Evolutionary conservation across 2,888 invertebrate genomes (phyloP).

Genomic region (Coenonympha glycerion): DNA sequence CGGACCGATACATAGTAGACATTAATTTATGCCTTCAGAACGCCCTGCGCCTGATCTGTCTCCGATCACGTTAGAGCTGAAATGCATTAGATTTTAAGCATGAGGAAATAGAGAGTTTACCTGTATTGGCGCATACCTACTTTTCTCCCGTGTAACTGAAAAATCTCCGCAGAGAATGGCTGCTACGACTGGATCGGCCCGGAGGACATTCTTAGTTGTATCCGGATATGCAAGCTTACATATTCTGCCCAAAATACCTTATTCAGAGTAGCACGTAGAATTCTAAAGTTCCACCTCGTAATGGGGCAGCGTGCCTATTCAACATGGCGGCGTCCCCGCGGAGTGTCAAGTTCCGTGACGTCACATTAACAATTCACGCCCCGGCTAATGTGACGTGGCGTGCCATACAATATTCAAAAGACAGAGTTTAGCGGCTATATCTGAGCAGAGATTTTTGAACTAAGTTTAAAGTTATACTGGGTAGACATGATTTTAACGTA

Average conservation of each 20-base stretch:
- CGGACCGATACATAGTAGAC: too few species aligned
- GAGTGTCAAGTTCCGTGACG: slow-evolving; percentile 26
- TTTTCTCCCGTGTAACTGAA: too few species aligned
- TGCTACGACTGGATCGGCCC: too few species aligned
- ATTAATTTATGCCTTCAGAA: too few species aligned
- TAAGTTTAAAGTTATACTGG: background rate
- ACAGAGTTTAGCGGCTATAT: background rate
- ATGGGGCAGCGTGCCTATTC: slow-evolving; percentile 6
- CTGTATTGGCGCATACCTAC: too few species aligned
- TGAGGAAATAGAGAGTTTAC: too few species aligned
- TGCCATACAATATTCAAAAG: slow-evolving; percentile 38
- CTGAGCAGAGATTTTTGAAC: background rate
- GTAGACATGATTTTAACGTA: background rate
- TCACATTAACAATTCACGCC: slow-evolving; percentile 44
- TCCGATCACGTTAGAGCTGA: too few species aligned
- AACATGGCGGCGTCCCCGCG: slow-evolving; percentile 21
- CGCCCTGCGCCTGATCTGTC: too few species aligned
- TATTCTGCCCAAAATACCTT: background rate
- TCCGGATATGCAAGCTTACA: too few species aligned
- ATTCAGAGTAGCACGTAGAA: background rate
- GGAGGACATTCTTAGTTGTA: too few species aligned
- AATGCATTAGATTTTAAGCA: too few species aligned
- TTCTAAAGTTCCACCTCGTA: slow-evolving; percentile 8
- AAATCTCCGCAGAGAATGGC: too few species aligned
- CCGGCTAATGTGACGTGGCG: slow-evolving; percentile 42